Evolutionary conservation across 53 echinoderm and acorn worm species (phyloP).

Genomic region (Echinometra lucunter): DNA sequence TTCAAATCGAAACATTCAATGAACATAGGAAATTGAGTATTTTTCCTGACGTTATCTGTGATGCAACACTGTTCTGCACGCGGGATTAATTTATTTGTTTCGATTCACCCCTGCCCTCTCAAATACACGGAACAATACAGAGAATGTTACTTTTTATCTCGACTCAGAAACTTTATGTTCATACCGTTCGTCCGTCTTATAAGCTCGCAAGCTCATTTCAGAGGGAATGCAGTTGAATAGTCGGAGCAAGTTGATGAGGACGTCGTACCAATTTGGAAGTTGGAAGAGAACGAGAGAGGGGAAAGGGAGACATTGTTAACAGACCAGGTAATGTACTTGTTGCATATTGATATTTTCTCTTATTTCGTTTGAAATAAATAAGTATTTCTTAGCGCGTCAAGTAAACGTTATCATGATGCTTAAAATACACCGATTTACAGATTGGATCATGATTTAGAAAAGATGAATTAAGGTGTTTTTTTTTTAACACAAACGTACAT

Average conservation of each 20-base stretch:
- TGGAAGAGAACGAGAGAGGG: background rate
- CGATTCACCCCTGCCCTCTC: background rate
- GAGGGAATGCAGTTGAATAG: background rate
- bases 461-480: no score
- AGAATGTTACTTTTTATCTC: background rate
- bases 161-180: background rate
- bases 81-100: background rate
- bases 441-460: background rate
- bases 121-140: background rate
- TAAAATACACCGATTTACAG: background rate
- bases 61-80: background rate
- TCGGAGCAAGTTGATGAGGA: background rate
- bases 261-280: background rate
- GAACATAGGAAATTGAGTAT: background rate
- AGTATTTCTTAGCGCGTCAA: background rate
- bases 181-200: background rate
- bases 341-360: background rate
- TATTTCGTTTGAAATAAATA: background rate
- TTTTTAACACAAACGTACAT: no score
- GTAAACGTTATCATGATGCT: background rate
- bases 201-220: background rate
- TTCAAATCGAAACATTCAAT: background rate
- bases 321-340: conserved; percentile 2
- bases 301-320: background rate
- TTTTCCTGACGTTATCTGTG: background rate